Conservation (phyloP, 2,888 invertebrate genomes). For the Cotesia congregata region DNA sequence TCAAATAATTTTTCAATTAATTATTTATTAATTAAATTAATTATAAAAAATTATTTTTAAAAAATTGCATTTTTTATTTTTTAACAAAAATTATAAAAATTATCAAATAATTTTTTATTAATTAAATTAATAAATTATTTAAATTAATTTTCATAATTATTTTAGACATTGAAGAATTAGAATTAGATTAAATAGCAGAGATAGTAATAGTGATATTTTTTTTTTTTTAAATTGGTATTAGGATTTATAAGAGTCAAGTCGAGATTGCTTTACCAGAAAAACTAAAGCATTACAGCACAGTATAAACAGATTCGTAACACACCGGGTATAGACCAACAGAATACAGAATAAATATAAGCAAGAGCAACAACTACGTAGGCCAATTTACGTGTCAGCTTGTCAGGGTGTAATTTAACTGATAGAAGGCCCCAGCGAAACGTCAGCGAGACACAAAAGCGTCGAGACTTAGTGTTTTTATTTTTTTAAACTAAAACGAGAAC, state of each 20-base stretch:
- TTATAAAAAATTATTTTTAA: too few species aligned
- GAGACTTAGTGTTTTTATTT: slow-evolving; percentile 37
- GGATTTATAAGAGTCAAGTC: not conserved
- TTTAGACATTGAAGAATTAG: not conserved
- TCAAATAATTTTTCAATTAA: too few species aligned
- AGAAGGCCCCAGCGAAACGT: slow-evolving; percentile 54
- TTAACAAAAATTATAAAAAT: too few species aligned
- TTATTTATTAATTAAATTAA: too few species aligned
- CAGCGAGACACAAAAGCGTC: slow-evolving; percentile 54
- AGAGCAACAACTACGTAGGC: slow-evolving; percentile 53
- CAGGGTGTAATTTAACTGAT: slow-evolving; percentile 66
- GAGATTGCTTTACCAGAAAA: not conserved
- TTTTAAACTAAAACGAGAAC: not conserved
- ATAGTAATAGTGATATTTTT: not conserved
- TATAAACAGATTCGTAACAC: slow-evolving; percentile 47
- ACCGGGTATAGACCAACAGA: slow-evolving; percentile 52
- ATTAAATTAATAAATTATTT: too few species aligned
- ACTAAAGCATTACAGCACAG: slow-evolving; percentile 33
- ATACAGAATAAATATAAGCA: not conserved
- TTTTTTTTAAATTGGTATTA: not conserved
- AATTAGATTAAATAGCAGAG: not conserved
- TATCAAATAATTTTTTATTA: too few species aligned
- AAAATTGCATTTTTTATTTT: too few species aligned
- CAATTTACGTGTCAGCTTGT: slow-evolving; percentile 67
- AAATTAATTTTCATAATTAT: not conserved